Conservation (phyloP, 2,113 vertebrate species). For the Perognathus longimembris region DNA sequence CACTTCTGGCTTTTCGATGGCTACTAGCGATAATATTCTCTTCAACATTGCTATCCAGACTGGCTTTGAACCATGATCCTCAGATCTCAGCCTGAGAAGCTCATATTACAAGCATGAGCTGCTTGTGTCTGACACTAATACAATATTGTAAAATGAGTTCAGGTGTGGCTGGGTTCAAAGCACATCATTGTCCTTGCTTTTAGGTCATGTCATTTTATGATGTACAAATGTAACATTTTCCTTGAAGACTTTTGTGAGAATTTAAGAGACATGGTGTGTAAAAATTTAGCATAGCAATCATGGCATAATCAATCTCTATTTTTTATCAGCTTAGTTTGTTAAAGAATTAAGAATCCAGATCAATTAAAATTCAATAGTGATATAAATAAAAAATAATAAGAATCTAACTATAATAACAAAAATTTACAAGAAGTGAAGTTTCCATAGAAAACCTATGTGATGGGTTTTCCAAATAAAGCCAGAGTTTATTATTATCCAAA, state of each 20-base stretch:
- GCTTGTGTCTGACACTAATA: too few relatives aligned
- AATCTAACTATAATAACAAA: neutral
- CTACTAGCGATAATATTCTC: too few relatives aligned
- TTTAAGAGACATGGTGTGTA: neutral
- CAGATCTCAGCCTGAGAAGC: too few relatives aligned
- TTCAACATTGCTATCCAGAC: too few relatives aligned
- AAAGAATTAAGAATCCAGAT: neutral
- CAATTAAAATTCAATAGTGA: neutral
- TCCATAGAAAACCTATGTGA: neutral
- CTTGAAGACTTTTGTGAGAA: neutral
- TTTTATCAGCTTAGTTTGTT: neutral
- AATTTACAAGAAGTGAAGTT: neutral
- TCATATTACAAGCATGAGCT: too few relatives aligned
- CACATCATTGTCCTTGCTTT: neutral
- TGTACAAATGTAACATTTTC: neutral
- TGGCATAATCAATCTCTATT: neutral
- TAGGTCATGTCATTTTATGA: neutral
- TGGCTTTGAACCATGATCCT: too few relatives aligned
- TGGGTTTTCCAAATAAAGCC: neutral
- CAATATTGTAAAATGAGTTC: neutral
- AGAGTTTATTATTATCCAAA: neutral
- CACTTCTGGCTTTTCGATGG: too few relatives aligned
- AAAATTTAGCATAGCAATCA: neutral
- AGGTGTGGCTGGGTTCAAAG: neutral
- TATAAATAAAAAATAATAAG: constrained; percentile 3